Conservation (phyloP, 2,888 invertebrate genomes). For the Leptinotarsa juncta region DNA sequence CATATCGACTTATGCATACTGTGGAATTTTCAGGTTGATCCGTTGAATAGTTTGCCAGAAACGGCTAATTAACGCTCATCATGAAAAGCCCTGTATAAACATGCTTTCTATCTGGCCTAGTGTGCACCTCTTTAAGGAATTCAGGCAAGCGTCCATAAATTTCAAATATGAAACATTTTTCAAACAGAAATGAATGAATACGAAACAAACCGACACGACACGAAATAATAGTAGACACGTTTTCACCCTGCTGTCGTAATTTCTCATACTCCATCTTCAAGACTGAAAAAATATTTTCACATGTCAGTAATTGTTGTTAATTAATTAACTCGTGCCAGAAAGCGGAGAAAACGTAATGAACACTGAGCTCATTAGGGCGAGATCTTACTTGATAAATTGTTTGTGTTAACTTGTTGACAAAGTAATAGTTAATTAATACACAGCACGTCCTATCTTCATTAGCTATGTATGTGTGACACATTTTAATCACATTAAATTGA, state of each 20-base stretch:
- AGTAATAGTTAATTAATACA: conserved; percentile 53
- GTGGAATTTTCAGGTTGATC: no score
- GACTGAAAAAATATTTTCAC: conserved; percentile 39
- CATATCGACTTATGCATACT: no score
- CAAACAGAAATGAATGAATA: background rate
- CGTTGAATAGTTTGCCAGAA: no score
- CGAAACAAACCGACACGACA: conserved; percentile 1
- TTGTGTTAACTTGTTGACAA: conserved; percentile 52
- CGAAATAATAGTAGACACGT: conserved; percentile 4
- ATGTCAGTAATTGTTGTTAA: conserved; percentile 43
- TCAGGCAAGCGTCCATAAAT: background rate
- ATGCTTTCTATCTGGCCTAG: no score
- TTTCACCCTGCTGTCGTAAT: background rate
- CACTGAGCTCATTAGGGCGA: conserved; percentile 37
- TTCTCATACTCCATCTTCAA: conserved; percentile 25
- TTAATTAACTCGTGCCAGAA: conserved; percentile 40
- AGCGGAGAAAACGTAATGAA: conserved; percentile 38
- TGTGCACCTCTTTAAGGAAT: background rate
- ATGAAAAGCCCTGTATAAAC: no score
- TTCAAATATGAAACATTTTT: background rate
- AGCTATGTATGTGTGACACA: conserved; percentile 46
- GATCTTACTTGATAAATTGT: conserved; percentile 54
- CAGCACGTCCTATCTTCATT: conserved; percentile 46
- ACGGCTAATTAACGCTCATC: no score
- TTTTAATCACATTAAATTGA: conserved; percentile 50